Base-by-base conservation (phyloP, 2,888 invertebrate genomes). In the Epinotia demarniana region DNA sequence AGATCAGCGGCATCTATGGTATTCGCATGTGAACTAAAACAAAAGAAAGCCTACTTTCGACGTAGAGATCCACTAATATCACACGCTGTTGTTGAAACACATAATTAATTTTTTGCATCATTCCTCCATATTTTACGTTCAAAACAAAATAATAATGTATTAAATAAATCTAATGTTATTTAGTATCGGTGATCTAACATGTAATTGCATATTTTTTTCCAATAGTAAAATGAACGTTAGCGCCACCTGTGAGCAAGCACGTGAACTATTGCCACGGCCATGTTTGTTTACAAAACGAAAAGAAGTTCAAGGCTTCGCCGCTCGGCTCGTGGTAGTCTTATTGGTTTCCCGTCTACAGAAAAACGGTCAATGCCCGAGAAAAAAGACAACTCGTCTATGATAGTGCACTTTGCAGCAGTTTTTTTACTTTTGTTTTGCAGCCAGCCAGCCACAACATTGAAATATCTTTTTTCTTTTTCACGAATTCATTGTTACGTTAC, bases 221-320 rank as follows among this genome's bases (percentile, higher is more conserved):
- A 27, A 16, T 53, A 33, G 13, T 23, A 67, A 27, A 61, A n/a
- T 33, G 66, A 16, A 53, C 27, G 62, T 63, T 53, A 86, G 74
- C 86, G 90, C 90, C 90, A 91, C 89, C 93, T 92, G 72, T 81
- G 63, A 11, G 2, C 0, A 8, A 2, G 2, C 9, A 4, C 0
- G 2, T 0, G 78, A 88, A 92, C 86, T 86, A 83, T 72, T 72
- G 81, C 85, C 91, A 91, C 53, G 89, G 90, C 81, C 90, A 87
- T 61, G 78, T 90, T 89, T 91, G 89, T 92, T 90, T 90, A 90
- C 87, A 82, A 82, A 82, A 78, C 79, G 78, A 84, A 78, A 69
- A 82, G 80, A 83, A 86, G 88, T 88, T 88, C 88, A 88, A 89
- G 89, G 87, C 73, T 83, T 79, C 75, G 68, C 83, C 85, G 82